A percentile compares a stretch with the other conserved stretches of the same genome.
Conservation (phyloP, 2,797 vertebrate genomes). For the Phoxinus dragarum region DNA sequence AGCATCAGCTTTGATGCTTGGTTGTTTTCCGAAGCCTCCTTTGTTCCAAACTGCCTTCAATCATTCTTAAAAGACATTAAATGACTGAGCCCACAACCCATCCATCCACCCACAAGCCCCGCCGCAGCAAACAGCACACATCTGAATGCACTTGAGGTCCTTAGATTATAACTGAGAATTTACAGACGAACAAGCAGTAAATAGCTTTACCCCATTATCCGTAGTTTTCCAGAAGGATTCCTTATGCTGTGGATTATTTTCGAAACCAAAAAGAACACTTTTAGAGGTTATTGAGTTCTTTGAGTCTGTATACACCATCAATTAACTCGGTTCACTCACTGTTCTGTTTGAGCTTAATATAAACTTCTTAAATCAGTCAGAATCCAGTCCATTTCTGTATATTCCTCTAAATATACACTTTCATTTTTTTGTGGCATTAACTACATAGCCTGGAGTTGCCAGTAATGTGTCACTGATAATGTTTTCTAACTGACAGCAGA, state of each 20-base stretch:
- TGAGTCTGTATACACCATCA: slow-evolving; percentile 9
- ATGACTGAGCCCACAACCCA: slow-evolving; percentile 31
- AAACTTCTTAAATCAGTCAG: slow-evolving; percentile 1
- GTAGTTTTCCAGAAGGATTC: slow-evolving; percentile 53
- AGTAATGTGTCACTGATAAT: slow-evolving; percentile 53
- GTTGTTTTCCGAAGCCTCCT: slow-evolving; percentile 47
- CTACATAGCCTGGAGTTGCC: slow-evolving; percentile 30
- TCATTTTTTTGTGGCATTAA: slow-evolving; percentile 21
- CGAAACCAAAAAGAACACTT: slow-evolving; percentile 50
- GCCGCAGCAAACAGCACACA: slow-evolving; percentile 60
- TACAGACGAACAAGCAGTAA: slow-evolving; percentile 60
- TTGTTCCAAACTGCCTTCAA: slow-evolving; percentile 60
- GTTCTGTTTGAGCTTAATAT: slow-evolving; percentile 20
- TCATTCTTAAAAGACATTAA: slow-evolving; percentile 59
- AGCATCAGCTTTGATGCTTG: slow-evolving; percentile 52
- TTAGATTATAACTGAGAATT: slow-evolving; percentile 58
- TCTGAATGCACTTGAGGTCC: slow-evolving; percentile 58
- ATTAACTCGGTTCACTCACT: neutral
- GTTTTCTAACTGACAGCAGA: slow-evolving; percentile 37
- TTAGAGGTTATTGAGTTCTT: slow-evolving; percentile 37
- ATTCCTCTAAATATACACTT: neutral
- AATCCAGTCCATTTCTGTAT: slow-evolving; percentile 23
- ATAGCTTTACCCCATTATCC: slow-evolving; percentile 53
- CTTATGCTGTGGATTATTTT: slow-evolving; percentile 56
- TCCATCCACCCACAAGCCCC: slow-evolving; percentile 26